Base-by-base conservation (phyloP, 2,888 invertebrate genomes). In the Phalangium opilio region DNA sequence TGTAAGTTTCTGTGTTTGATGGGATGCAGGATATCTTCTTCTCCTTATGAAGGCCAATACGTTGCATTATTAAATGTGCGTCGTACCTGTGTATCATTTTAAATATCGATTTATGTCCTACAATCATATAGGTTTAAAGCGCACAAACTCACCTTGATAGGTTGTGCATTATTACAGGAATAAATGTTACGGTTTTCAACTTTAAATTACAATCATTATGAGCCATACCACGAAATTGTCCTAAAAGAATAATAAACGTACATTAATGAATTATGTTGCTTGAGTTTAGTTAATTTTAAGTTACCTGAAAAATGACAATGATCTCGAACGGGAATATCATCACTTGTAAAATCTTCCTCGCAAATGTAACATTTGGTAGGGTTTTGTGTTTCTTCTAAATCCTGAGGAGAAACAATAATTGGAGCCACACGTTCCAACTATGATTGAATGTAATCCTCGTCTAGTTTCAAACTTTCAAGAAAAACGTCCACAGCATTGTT, bases 21-120 rank as follows among this genome's bases (percentile, higher is more conserved):
- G 44, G 33, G 14, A 48, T 48, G 15, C 34, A 38, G 2, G 39
- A 8, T 2, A 48, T 18, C 18, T 40, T 32, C 8, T 18, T 20
- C 17, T 40, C 33, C 33, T 20, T 45, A 33, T 45, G 19, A 41
- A 42, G 41, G 15, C 49, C 49, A 10, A 49, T 12, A 5, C 38
- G 41, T 36, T 41, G 21, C 41, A 50, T 47, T 3, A 50, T 50
- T 3, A 38, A 36, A 20, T 50, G 50, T 1, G 27, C 35, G 38
- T 47, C 47, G 17, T 44, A 50, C 5, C 32, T 14, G 7, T 27
- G 33, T 5, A 49, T 27, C 4, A 7, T 7, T 27, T 7, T 27
- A 7, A 7, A 8, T 8, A 7, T 27, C 4, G 4, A 8, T 27
- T 27, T 27, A 27, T 27, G 4, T 7, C 27, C 8, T 27, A 7